A percentile compares a stretch with the other conserved stretches of the same genome.
These are phyloP conservation scores for Ptilorrhoa leucosticta DNA, from an alignment of 2,113 vertebrate species.

Conservation along the genomic window DNA sequence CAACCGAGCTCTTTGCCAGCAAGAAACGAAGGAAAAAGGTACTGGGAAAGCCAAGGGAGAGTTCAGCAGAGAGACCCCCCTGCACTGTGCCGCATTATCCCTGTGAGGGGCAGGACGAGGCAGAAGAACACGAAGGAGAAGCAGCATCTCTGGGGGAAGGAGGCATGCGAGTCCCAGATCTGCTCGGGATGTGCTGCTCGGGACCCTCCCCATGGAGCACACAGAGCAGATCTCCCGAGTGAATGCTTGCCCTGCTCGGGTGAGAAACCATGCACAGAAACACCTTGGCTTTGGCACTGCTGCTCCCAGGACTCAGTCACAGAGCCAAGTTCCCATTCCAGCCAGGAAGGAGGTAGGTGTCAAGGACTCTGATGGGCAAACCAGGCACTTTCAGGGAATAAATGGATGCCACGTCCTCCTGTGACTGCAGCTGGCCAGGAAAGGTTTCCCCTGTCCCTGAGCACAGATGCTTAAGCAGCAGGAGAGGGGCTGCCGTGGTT, in stretches of 20 bases:
- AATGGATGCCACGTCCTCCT: neutral
- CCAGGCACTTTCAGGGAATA: neutral
- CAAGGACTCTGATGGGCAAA: neutral
- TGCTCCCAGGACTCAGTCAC: neutral
- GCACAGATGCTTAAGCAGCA: neutral
- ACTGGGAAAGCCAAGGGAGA: neutral
- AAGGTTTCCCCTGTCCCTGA: neutral
- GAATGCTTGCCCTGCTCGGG: neutral
- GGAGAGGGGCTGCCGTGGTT: neutral
- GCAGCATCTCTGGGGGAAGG: neutral
- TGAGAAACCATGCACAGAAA: neutral
- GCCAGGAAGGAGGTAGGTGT: neutral
- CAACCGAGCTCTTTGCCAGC: neutral
- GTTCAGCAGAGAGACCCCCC: neutral
- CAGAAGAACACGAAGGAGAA: neutral
- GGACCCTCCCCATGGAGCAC: rapidly evolving
- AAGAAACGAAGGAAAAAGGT: neutral
- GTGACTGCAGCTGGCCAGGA: neutral
- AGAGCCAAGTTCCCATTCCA: neutral
- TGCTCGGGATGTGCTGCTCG: neutral
- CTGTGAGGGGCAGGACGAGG: neutral
- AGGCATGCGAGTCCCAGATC: neutral
- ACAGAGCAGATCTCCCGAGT: neutral
- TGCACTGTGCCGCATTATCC: rapidly evolving
- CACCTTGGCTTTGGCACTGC: rapidly evolving